Conservation (phyloP, 2,888 invertebrate species). For the Melanchra persicariae region DNA sequence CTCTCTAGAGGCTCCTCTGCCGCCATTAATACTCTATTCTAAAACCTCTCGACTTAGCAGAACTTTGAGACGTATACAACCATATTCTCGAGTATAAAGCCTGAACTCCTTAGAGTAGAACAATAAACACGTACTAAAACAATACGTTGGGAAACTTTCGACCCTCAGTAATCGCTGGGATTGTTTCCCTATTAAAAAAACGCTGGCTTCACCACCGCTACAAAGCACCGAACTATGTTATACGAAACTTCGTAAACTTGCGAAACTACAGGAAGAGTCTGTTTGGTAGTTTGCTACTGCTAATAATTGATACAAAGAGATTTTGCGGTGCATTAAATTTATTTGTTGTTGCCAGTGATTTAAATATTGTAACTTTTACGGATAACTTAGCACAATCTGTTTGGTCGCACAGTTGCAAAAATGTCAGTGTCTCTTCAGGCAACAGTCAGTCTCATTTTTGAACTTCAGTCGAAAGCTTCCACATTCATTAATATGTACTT, state of each 20-base stretch:
- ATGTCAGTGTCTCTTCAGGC: background rate
- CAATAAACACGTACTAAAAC: slow-evolving; percentile 48
- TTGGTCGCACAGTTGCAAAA: background rate
- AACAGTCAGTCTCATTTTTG: background rate
- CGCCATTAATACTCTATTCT: background rate
- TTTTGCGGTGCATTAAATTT: slow-evolving; percentile 38
- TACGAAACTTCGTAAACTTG: slow-evolving; percentile 63
- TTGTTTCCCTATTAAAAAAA: slow-evolving; percentile 60
- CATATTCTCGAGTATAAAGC: slow-evolving; percentile 13
- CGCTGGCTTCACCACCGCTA: slow-evolving; percentile 26
- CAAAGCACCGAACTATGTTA: slow-evolving; percentile 66
- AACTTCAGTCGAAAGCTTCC: too few species aligned
- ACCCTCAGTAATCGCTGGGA: slow-evolving; percentile 47
- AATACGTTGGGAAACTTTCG: slow-evolving; percentile 44
- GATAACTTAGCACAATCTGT: background rate
- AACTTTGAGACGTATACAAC: slow-evolving; percentile 13
- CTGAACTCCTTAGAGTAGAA: slow-evolving; percentile 28
- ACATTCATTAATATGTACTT: too few species aligned
- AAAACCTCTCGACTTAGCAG: slow-evolving; percentile 8
- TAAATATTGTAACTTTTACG: background rate
- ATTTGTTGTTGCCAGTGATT: slow-evolving; percentile 6
- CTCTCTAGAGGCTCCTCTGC: background rate
- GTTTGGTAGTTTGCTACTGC: slow-evolving; percentile 50
- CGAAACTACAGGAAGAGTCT: slow-evolving; percentile 56
- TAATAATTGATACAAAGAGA: slow-evolving; percentile 72